Evolutionary conservation across 2,888 invertebrate genomes (phyloP), one percentile per base, ranked within the genome.

Genomic region (Amiota minor): DNA sequence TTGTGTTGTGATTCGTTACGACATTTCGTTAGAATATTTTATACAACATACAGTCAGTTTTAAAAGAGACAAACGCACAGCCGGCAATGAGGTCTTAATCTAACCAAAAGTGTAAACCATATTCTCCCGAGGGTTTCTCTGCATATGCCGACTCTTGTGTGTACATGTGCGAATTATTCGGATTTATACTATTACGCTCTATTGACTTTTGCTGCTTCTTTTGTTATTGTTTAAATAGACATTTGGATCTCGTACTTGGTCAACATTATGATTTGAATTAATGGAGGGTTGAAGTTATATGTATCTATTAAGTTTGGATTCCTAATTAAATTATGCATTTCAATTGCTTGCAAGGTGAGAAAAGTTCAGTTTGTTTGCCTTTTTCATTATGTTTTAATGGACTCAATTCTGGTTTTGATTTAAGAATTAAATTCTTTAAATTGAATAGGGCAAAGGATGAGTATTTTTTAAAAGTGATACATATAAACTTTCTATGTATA

Each of bases 31-130:
- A 70, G 56, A 67, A 61, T 55, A 35, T 68, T 68, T 68, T 50
- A 68, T 49, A 67, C 49, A 68, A 35, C 35, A 35, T 35, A 35
- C n/a, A n/a, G n/a, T n/a, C n/a, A n/a, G n/a, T n/a, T n/a, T n/a
- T 35, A 35, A 3, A 3, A 23, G 23, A 23, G 23, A 23, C 35
- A 77, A 9, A 65, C 16, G 69, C 69, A 64, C 64, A 80, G 50
- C 50, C 64, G 72, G 77, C 81, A 76, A 78, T 89, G 88, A 88
- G 88, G 88, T 87, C 89, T 86, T 84, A 88, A 87, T 87, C 88
- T 87, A 83, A 89, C 88, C 88, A 87, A 86, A 87, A 88, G 80
- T 84, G 82, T 81, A 82, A 86, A 85, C 81, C 82, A 79, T 77
- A 83, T 76, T 75, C 75, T 62, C 79, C 77, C 73, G 79, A 79